Evolutionary conservation across 1,140 invertebrate genomes (phyloP).

Genomic region (Melanaphis sacchari): DNA sequence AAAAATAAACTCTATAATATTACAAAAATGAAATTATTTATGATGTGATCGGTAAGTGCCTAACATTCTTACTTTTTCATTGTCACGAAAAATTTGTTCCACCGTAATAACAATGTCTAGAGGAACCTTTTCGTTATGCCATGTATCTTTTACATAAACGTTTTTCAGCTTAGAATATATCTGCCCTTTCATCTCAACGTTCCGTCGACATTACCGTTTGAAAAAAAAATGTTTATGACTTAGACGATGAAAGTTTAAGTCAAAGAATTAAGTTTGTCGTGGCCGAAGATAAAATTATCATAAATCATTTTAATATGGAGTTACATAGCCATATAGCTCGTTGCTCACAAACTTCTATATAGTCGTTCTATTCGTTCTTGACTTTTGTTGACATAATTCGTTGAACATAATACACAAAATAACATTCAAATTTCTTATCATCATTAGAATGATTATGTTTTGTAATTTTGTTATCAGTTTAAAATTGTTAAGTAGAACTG

Average conservation of each 20-base stretch:
- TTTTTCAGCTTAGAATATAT: constrained; percentile 50
- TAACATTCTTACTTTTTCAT: constrained; percentile 52
- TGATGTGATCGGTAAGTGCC: neutral
- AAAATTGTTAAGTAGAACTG: too few relatives aligned
- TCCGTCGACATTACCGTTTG: neutral
- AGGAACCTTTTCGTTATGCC: constrained; percentile 39
- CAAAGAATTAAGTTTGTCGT: neutral
- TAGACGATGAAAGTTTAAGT: neutral
- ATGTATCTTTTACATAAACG: constrained; percentile 32
- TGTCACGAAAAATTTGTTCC: constrained; percentile 29
- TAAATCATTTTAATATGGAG: neutral
- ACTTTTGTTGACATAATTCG: neutral
- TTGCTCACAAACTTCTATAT: too few relatives aligned
- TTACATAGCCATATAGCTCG: neutral
- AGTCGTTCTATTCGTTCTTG: neutral
- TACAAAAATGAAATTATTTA: neutral
- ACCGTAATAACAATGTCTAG: constrained; percentile 36
- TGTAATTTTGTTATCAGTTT: neutral
- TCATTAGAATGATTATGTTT: neutral
- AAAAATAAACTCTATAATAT: neutral
- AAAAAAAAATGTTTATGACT: neutral
- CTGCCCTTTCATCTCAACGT: constrained; percentile 16
- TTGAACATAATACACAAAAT: neutral
- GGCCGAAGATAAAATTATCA: neutral
- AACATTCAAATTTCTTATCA: neutral